Evolutionary conservation across 1,140 invertebrate genomes (phyloP).

Genomic region (Paraescarpia echinospica): DNA sequence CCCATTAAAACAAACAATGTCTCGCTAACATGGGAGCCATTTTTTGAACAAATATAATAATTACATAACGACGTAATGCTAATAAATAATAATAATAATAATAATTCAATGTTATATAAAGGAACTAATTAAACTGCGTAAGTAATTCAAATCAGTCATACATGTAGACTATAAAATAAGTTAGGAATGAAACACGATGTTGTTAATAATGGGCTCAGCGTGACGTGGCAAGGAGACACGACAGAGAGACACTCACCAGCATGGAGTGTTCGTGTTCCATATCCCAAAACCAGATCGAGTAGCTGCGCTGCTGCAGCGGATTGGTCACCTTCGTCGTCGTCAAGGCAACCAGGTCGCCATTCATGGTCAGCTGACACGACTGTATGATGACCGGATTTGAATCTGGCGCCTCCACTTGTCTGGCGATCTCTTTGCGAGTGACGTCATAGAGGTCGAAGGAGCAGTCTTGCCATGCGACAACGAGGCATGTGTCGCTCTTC

Average conservation of each 20-base stretch:
- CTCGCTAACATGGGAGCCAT: too few relatives aligned
- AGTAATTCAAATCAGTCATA: too few relatives aligned
- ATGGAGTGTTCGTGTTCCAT: background rate
- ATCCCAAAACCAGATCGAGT: slow-evolving; percentile 20
- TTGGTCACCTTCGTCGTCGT: background rate
- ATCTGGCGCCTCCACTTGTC: background rate
- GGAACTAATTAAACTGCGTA: too few relatives aligned
- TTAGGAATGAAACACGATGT: too few relatives aligned
- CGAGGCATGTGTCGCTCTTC: background rate
- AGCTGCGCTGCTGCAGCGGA: slow-evolving; percentile 2
- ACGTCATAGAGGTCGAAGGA: slow-evolving; percentile 13
- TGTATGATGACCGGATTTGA: background rate
- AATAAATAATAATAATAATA: too few relatives aligned
- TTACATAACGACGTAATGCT: too few relatives aligned
- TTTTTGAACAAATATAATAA: too few relatives aligned
- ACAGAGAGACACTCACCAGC: background rate
- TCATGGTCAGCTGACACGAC: slow-evolving; percentile 1
- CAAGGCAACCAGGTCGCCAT: slow-evolving; percentile 15
- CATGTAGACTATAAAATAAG: too few relatives aligned
- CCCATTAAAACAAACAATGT: too few relatives aligned
- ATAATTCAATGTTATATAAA: too few relatives aligned
- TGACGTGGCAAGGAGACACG: background rate
- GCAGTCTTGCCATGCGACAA: slow-evolving; percentile 7
- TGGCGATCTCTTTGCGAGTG: background rate
- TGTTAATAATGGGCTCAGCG: background rate